phyloP scores from a whole-genome alignment of 2,113 vertebrate species.

The Coreoperca whiteheadi region DNA sequence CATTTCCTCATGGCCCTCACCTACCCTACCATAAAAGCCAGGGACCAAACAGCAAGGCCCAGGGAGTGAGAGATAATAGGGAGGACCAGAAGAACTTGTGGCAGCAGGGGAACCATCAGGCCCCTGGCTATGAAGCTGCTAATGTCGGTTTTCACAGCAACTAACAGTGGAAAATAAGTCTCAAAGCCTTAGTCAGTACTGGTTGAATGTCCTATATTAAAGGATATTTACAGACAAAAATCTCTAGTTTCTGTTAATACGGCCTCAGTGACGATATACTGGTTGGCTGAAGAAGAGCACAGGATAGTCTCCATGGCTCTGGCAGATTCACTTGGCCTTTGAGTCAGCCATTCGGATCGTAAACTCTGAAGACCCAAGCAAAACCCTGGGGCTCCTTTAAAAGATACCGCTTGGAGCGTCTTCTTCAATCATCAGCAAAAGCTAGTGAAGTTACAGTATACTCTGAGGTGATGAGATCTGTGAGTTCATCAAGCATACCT shows the following conservation, averaged over 20 bases:
- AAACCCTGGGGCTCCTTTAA: slow-evolving; percentile 67
- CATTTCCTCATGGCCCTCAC: slow-evolving; percentile 88
- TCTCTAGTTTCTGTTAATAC: slow-evolving; percentile 44
- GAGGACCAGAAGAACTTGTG: slow-evolving; percentile 69
- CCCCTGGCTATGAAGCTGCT: slow-evolving; percentile 66
- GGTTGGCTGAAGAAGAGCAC: slow-evolving; percentile 34
- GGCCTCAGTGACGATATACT: slow-evolving; percentile 42
- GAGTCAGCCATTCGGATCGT: slow-evolving; percentile 57
- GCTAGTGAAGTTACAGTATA: slow-evolving; percentile 58
- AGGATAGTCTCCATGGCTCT: slow-evolving; percentile 36
- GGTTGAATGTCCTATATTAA: slow-evolving; percentile 16
- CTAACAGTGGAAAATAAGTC: slow-evolving; percentile 51
- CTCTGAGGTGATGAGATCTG: slow-evolving; percentile 72
- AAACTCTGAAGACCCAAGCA: slow-evolving; percentile 66
- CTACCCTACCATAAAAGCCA: slow-evolving; percentile 85
- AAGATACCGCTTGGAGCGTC: slow-evolving; percentile 42
- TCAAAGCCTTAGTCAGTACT: slow-evolving; percentile 13
- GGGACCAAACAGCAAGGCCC: slow-evolving; percentile 73
- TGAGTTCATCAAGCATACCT: slow-evolving; percentile 72
- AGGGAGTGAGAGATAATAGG: slow-evolving; percentile 80
- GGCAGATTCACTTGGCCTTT: slow-evolving; percentile 63
- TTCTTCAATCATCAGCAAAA: slow-evolving; percentile 60
- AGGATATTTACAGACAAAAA: slow-evolving; percentile 30
- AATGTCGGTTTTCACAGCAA: slow-evolving; percentile 52
- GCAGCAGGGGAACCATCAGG: slow-evolving; percentile 64